Conservation (phyloP, 1,140 invertebrate genomes). For the Aphelenchoides fujianensis region DNA sequence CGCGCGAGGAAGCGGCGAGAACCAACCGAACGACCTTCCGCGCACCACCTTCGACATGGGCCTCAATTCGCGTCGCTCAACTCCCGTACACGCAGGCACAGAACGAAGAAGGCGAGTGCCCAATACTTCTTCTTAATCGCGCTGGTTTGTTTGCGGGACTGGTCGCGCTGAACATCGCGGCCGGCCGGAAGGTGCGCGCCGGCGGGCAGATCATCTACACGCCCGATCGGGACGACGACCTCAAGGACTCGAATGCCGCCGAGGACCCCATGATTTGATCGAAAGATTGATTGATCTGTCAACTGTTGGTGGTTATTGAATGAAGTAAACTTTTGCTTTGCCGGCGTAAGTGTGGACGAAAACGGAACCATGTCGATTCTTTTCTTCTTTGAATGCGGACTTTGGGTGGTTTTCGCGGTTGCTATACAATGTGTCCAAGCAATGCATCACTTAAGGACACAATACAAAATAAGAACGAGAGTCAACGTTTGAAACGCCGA, state of each 20-base stretch:
- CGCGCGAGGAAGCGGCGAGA: not conserved
- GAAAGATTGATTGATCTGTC: too few relatives aligned
- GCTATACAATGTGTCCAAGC: too few relatives aligned
- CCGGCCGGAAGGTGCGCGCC: slow-evolving; percentile 38
- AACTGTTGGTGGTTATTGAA: too few relatives aligned
- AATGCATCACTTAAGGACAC: too few relatives aligned
- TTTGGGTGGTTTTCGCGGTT: too few relatives aligned
- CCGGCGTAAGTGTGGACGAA: too few relatives aligned
- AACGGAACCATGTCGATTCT: too few relatives aligned
- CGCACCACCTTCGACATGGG: slow-evolving; percentile 37
- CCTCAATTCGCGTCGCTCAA: slow-evolving; percentile 33
- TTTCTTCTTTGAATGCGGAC: too few relatives aligned
- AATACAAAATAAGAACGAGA: too few relatives aligned
- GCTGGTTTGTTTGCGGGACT: slow-evolving; percentile 30
- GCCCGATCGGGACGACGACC: slow-evolving; percentile 52
- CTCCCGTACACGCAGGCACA: slow-evolving; percentile 36
- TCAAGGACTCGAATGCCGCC: slow-evolving; percentile 60
- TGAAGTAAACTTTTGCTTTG: too few relatives aligned
- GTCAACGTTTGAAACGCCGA: too few relatives aligned
- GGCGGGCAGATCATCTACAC: slow-evolving; percentile 55
- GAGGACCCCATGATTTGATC: slow-evolving; percentile 58
- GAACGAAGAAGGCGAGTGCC: slow-evolving; percentile 33
- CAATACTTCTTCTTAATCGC: not conserved
- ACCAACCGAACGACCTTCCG: slow-evolving; percentile 16
- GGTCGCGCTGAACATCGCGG: slow-evolving; percentile 38